These are phyloP conservation scores for Propithecus coquereli DNA, from an alignment of 2,113 vertebrate genomes.

Conservation along the genomic window DNA sequence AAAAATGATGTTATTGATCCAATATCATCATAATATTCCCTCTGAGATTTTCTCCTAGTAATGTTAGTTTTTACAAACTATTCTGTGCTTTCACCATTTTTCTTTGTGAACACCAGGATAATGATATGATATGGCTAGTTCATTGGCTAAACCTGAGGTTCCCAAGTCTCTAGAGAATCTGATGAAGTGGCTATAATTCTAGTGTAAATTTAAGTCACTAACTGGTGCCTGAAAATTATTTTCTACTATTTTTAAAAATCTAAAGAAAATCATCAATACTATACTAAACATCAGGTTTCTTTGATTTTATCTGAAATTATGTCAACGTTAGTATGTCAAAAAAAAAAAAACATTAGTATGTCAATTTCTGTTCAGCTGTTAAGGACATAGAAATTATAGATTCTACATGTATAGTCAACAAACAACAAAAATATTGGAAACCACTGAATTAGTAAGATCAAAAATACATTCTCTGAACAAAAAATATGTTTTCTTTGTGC, in stretches of 20 bases:
- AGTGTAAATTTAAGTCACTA: background rate
- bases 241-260: background rate
- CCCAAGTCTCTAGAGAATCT: background rate
- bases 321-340: background rate
- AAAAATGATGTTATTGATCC: background rate
- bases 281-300: background rate
- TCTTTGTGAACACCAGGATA: background rate
- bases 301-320: conserved; percentile 29
- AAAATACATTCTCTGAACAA: background rate
- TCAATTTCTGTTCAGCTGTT: background rate
- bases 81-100: background rate
- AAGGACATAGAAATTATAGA: background rate
- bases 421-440: background rate
- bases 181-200: background rate
- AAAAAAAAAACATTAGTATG: background rate
- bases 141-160: background rate
- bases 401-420: background rate
- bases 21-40: background rate
- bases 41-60: conserved; percentile 2
- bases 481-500: background rate
- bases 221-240: background rate
- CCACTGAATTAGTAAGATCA: background rate
- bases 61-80: background rate
- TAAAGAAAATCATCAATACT: background rate
- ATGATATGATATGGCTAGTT: background rate